These are phyloP conservation scores for Icerya purchasi DNA, from an alignment of 2,888 invertebrate genomes.

Conservation along the genomic window DNA sequence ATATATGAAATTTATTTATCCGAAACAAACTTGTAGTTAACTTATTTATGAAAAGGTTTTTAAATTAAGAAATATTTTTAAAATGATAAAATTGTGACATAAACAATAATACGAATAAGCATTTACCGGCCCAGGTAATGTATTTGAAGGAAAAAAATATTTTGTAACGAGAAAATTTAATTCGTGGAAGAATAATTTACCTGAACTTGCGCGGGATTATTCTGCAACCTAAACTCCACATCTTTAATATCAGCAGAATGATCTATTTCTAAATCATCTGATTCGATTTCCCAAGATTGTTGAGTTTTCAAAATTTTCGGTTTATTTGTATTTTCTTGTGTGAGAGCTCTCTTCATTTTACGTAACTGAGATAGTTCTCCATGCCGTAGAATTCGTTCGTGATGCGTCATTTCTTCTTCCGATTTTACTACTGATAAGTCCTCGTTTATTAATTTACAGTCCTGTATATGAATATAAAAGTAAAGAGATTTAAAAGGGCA, in stretches of 20 bases:
- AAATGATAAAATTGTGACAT: no score
- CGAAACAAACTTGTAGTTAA: no score
- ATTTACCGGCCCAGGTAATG: no score
- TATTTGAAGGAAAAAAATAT: no score
- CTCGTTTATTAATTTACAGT: constrained; percentile 35
- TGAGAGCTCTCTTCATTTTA: constrained; percentile 49
- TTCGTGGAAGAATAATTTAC: no score
- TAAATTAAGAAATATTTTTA: no score
- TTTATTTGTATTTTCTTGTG: constrained; percentile 40
- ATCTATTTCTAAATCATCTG: constrained; percentile 31
- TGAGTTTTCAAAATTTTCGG: constrained; percentile 54
- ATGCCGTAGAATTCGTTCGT: constrained; percentile 59
- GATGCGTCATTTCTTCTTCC: constrained; percentile 28
- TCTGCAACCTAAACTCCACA: constrained; percentile 63
- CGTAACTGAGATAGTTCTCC: constrained; percentile 76
- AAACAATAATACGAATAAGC: no score
- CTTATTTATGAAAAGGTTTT: no score
- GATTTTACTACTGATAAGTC: constrained; percentile 14
- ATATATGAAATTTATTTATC: no score
- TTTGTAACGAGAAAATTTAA: no score
- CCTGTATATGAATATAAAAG: constrained; percentile 26
- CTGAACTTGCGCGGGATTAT: constrained; percentile 50
- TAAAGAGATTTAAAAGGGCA: neutral
- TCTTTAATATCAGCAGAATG: constrained; percentile 53
- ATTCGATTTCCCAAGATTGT: constrained; percentile 42